Percentiles rank a stretch among this genome's conserved stretches.
Conservation (phyloP, 2,797 vertebrate genomes). For the Orestias chungarensis region DNA sequence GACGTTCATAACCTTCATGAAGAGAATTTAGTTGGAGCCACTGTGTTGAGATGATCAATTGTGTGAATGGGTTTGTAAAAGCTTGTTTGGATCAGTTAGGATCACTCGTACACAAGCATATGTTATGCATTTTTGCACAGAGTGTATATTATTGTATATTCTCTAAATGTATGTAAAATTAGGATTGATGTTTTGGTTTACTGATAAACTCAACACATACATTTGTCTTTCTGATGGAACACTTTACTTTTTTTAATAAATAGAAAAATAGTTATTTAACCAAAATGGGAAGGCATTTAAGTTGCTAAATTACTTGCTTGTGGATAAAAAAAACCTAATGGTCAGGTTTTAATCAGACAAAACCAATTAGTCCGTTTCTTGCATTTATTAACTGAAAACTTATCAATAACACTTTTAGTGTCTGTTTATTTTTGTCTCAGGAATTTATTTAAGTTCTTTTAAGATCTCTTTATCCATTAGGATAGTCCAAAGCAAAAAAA, state of each 20-base stretch:
- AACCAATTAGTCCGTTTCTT: neutral
- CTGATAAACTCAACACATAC: slow-evolving; percentile 1
- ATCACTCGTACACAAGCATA: neutral
- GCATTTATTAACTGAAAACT: neutral
- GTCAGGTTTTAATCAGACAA: neutral
- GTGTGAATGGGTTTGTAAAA: neutral
- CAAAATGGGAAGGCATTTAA: neutral
- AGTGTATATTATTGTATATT: neutral
- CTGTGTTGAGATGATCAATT: neutral
- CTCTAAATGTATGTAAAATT: slow-evolving; percentile 25
- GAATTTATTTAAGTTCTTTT: neutral
- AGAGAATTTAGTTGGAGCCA: no score
- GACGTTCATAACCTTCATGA: no score
- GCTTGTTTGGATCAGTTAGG: neutral
- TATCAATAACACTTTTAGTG: neutral
- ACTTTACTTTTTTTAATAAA: no score
- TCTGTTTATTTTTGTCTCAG: neutral
- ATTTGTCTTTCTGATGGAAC: slow-evolving; percentile 3
- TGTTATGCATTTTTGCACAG: neutral
- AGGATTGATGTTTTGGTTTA: neutral
- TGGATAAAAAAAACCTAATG: neutral
- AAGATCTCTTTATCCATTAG: neutral
- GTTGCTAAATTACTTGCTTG: neutral
- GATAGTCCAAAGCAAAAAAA: neutral
- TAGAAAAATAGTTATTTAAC: neutral